Evolutionary conservation across 2,888 invertebrate species (phyloP), one percentile per base, ranked within the genome.

Genomic region (Calameuta idolon): DNA sequence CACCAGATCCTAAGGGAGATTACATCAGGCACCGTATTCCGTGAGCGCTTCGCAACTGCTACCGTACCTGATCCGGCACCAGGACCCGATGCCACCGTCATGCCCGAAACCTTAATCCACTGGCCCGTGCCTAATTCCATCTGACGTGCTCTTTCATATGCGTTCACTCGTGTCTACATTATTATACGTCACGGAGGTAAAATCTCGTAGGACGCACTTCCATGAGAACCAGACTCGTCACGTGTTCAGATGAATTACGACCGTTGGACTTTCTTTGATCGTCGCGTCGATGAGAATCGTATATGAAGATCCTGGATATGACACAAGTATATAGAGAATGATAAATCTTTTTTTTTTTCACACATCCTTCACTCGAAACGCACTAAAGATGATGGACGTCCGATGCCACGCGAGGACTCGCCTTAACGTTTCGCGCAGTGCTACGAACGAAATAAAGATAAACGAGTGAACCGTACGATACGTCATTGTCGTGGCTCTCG

Each of bases 61-160:
- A 82, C 82, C 83, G 81, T 79, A 75, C 40, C 30, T 34, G 74
- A 30, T 23, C 74, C 37, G 35, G 34, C n/a, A 71, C 12, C 68
- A 55, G 23, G 33, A 69, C 78, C 82, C 83, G 78, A 79, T 83
- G 83, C 83, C 82, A 84, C 81, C 55, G 84, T 86, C 85, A 85
- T 81, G 82, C 35, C 12, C 83, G 79, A 79, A 81, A 77, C 83
- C 84, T 83, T 87, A 87, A 87, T 87, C 84, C 83, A 84, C 79
- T 80, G 81, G 84, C 82, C 84, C 85, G 83, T 85, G 83, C 82
- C 85, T 87, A 87, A 87, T 87, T 87, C 85, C 81, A 83, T 83
- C 81, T 83, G 87, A 87, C 86, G 80, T 83, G 84, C 82, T 85
- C 85, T 87, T 86, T 87, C 86, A 79, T 83, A 77, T 81, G 81